Evolutionary conservation across 2,888 invertebrate species (phyloP).

Genomic region (Anarsia innoxiella): DNA sequence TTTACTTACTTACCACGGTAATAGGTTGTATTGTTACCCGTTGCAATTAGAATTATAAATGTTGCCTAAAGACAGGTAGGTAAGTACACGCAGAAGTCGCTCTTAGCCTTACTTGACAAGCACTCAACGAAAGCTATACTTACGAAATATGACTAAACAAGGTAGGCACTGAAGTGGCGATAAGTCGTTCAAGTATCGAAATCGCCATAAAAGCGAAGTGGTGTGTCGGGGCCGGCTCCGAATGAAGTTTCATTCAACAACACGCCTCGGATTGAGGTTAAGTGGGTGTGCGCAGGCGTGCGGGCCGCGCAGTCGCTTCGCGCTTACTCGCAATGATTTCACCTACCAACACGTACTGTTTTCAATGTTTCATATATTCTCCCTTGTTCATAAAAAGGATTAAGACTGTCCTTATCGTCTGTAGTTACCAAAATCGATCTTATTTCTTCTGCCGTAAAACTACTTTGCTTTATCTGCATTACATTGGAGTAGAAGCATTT

Average conservation of each 20-base stretch:
- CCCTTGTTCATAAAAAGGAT: too few relatives aligned
- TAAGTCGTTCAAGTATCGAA: conserved; percentile 33
- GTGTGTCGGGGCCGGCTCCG: conserved; percentile 42
- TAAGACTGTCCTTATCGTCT: too few relatives aligned
- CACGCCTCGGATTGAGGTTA: conserved; percentile 70
- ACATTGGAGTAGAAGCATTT: too few relatives aligned
- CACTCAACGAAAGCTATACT: conserved; percentile 7
- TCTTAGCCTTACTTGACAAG: conserved; percentile 4
- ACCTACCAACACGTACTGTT: conserved; percentile 48
- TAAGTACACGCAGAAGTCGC: too few relatives aligned
- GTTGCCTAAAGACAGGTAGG: not conserved
- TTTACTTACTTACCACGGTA: too few relatives aligned
- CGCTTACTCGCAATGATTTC: conserved; percentile 62
- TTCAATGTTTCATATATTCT: conserved; percentile 45
- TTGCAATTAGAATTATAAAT: too few relatives aligned
- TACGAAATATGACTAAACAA: conserved; percentile 9
- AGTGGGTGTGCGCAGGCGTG: conserved; percentile 62
- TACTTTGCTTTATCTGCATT: too few relatives aligned
- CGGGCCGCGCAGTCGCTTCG: conserved; percentile 45
- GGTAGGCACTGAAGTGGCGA: conserved; percentile 14
- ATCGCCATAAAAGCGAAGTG: conserved; percentile 53
- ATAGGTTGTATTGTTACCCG: too few relatives aligned
- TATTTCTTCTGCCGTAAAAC: too few relatives aligned
- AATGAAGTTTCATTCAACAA: conserved; percentile 71
- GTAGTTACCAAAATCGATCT: too few relatives aligned